A percentile compares a stretch with the other conserved stretches of the same genome.
phyloP scores from a whole-genome alignment of 2,113 vertebrate species.

The Lontra canadensis region DNA sequence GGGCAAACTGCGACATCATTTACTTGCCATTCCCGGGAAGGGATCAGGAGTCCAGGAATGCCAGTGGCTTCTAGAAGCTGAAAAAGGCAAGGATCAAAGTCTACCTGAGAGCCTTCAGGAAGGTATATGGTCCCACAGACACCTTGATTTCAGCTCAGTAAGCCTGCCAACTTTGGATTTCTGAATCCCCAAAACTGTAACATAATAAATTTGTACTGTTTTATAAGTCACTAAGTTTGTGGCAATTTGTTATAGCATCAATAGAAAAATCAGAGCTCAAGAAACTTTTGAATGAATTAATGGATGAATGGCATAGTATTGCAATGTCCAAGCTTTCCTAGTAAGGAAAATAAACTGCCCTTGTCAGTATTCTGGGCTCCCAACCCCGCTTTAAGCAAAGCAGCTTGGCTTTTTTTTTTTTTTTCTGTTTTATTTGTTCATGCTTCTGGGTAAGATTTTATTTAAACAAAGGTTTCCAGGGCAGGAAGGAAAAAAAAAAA shows the following conservation, averaged over 20 bases:
- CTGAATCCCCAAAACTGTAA: background rate
- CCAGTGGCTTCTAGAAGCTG: background rate
- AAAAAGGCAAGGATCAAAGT: background rate
- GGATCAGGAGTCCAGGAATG: background rate
- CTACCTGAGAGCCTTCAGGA: background rate
- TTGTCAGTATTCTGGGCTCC: background rate
- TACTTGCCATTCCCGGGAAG: background rate
- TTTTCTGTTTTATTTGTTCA: constrained; percentile 50
- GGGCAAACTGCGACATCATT: background rate
- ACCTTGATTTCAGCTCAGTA: background rate
- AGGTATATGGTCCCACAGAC: background rate
- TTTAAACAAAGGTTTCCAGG: constrained; percentile 68
- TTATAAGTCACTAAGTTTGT: background rate
- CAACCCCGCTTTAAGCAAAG: background rate
- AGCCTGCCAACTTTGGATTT: background rate
- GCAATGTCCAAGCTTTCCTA: background rate
- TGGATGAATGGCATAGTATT: background rate
- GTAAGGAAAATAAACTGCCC: background rate
- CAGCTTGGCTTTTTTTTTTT: background rate
- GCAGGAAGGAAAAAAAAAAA: background rate
- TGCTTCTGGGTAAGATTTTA: constrained; percentile 42
- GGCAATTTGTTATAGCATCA: background rate
- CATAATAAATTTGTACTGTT: background rate
- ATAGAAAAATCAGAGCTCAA: background rate
- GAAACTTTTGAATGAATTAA: background rate